These are phyloP conservation scores for Drosophila ustulata DNA, from an alignment of 2,888 invertebrate species.

Conservation along the genomic window DNA sequence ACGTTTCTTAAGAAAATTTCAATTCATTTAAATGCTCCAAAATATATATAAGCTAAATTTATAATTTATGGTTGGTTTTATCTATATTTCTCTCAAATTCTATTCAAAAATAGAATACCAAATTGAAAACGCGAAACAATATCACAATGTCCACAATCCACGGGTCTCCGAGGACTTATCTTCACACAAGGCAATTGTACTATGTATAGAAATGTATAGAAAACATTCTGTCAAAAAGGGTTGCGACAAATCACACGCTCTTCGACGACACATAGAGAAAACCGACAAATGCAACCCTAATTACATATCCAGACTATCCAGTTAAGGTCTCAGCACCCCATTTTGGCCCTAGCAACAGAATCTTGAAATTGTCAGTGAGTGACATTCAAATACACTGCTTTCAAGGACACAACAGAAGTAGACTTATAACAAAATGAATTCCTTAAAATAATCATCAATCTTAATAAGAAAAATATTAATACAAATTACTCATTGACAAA, in stretches of 20 bases:
- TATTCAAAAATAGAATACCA: background rate
- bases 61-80: background rate
- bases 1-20: background rate
- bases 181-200: background rate
- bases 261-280: constrained; percentile 17
- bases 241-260: constrained; percentile 37
- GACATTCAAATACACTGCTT: background rate
- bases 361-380: background rate
- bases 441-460: too few species aligned
- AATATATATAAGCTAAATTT: background rate
- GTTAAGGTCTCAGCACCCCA: constrained; percentile 24
- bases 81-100: background rate
- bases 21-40: background rate
- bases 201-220: background rate
- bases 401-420: background rate
- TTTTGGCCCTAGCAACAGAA: constrained; percentile 1
- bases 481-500: too few species aligned
- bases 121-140: background rate
- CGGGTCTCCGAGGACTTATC: constrained; percentile 5
- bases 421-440: too few species aligned
- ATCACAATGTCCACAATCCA: background rate
- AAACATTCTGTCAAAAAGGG: background rate
- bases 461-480: too few species aligned
- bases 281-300: constrained; percentile 66
- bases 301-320: constrained; percentile 45